phyloP scores from a whole-genome alignment of 2,797 vertebrate genomes.

The Phataginus tetradactyla region DNA sequence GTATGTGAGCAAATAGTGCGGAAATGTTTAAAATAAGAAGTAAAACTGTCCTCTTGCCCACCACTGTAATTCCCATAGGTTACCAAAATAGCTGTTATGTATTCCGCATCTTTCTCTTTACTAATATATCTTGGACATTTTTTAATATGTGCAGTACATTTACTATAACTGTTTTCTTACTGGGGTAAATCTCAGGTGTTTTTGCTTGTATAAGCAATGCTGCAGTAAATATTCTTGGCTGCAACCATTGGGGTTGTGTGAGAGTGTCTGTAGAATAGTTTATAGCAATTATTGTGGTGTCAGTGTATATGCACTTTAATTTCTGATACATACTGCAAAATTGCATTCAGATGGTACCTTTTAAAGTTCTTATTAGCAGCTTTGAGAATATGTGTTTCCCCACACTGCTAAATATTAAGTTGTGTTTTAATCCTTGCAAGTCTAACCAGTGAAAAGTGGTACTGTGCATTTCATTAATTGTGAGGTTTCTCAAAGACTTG shows the following conservation, averaged over 20 bases:
- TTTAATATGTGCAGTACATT: neutral
- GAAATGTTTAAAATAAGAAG: conserved; percentile 32
- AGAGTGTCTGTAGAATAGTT: neutral
- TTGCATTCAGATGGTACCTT: neutral
- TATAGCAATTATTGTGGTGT: neutral
- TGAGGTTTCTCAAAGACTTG: neutral
- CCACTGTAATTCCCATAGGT: neutral
- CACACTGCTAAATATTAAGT: neutral
- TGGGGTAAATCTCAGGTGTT: neutral
- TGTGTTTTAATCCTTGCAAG: neutral
- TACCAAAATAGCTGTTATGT: neutral
- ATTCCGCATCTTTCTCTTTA: neutral
- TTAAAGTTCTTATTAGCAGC: neutral
- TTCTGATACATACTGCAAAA: conserved; percentile 6
- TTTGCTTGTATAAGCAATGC: neutral
- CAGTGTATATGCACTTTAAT: neutral
- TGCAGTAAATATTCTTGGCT: neutral
- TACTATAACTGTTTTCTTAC: conserved; percentile 7
- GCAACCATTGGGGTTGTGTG: neutral
- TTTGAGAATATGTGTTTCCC: conserved; percentile 23
- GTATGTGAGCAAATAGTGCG: neutral
- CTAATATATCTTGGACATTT: neutral
- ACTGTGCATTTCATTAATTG: conserved; percentile 9
- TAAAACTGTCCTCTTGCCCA: neutral
- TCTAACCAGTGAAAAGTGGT: neutral